These are phyloP conservation scores for Limnodromus scolopaceus DNA, from an alignment of 2,797 vertebrate genomes.

Conservation along the genomic window DNA sequence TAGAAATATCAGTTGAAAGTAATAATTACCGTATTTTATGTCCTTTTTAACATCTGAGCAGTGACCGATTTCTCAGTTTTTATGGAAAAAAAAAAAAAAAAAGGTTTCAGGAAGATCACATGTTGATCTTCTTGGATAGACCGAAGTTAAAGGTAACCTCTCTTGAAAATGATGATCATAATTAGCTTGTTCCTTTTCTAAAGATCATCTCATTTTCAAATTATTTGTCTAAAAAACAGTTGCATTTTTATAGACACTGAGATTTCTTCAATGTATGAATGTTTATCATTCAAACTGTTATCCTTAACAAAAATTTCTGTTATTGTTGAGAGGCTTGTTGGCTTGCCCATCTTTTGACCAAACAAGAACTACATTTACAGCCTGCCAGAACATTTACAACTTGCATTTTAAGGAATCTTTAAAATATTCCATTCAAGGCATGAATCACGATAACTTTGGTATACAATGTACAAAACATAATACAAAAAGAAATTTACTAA, in stretches of 20 bases:
- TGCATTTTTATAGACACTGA: not conserved
- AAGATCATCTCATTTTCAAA: not conserved
- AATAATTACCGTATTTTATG: not conserved
- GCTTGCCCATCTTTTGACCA: not conserved
- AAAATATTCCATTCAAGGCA: not conserved
- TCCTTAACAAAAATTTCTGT: not conserved
- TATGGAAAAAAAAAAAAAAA: not conserved
- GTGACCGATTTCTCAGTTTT: not conserved
- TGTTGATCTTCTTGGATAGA: not conserved
- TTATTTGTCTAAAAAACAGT: not conserved
- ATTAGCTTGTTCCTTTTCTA: not conserved
- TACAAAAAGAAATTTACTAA: not conserved
- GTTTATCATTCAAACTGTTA: not conserved
- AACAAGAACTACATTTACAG: not conserved
- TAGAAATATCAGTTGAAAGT: not conserved
- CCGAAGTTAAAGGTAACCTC: not conserved
- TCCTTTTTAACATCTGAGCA: not conserved
- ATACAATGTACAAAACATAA: not conserved
- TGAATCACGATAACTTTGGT: rapidly evolving
- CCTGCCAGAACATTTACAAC: not conserved
- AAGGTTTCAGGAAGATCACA: not conserved
- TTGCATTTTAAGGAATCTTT: not conserved
- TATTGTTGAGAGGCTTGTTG: not conserved
- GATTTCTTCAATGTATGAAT: not conserved
- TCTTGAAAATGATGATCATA: not conserved